Conservation (phyloP, 2,113 vertebrate species). For the Oryzias melastigma region DNA sequence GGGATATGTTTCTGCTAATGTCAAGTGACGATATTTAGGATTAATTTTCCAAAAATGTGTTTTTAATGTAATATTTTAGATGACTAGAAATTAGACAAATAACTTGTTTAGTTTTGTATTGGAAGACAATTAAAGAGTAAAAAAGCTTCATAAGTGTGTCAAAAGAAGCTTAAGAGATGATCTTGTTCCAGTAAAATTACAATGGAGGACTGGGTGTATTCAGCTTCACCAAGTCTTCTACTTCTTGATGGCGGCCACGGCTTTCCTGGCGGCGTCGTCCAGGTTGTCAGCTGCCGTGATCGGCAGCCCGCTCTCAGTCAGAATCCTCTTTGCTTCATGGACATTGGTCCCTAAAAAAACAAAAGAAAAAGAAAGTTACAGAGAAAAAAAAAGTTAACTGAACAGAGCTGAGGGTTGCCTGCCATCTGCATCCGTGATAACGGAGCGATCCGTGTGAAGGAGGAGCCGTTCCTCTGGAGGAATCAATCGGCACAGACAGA, state of each 20-base stretch:
- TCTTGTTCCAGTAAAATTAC: not conserved
- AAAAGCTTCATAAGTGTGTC: too few relatives aligned
- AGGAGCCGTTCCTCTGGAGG: slow-evolving; percentile 38
- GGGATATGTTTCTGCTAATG: too few relatives aligned
- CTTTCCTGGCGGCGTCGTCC: slow-evolving; percentile 94
- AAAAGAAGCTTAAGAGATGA: too few relatives aligned
- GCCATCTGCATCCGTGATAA: slow-evolving; percentile 38
- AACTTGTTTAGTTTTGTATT: too few relatives aligned
- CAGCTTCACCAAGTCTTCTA: slow-evolving; percentile 43
- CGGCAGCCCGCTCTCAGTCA: slow-evolving; percentile 89
- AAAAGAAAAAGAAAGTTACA: not conserved
- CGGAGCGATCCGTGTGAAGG: slow-evolving; percentile 48
- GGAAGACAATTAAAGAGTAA: too few relatives aligned
- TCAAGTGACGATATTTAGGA: too few relatives aligned
- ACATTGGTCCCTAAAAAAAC: slow-evolving; percentile 88
- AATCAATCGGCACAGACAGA: slow-evolving; percentile 49
- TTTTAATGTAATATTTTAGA: too few relatives aligned
- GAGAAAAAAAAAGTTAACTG: not conserved
- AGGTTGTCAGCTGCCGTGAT: slow-evolving; percentile 87
- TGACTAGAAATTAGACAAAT: too few relatives aligned
- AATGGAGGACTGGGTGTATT: not conserved
- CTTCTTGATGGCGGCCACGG: slow-evolving; percentile 88
- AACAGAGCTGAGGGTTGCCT: slow-evolving; percentile 24
- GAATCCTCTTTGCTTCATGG: slow-evolving; percentile 88
- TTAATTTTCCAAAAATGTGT: too few relatives aligned